Evolutionary conservation across 2,888 invertebrate genomes (phyloP).

Genomic region (Ectemnius lituratus): DNA sequence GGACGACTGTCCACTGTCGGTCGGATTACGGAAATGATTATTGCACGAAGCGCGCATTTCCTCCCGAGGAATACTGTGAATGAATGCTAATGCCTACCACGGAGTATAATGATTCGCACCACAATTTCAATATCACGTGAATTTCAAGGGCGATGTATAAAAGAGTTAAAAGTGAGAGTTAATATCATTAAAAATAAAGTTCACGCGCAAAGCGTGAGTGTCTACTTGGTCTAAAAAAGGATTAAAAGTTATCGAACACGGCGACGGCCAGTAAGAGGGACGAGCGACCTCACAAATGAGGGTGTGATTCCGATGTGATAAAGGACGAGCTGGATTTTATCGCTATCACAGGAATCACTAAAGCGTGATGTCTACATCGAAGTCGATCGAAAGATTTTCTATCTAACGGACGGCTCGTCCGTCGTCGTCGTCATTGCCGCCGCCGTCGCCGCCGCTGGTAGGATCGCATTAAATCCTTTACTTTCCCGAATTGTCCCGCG

Average conservation of each 20-base stretch:
- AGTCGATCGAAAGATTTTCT: no score
- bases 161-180: background rate
- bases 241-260: background rate
- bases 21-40: no score
- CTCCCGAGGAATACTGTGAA: no score
- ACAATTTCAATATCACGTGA: background rate
- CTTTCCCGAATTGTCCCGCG: slow-evolving; percentile 9
- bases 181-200: background rate
- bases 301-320: background rate
- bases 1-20: no score
- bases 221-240: background rate
- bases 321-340: background rate
- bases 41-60: no score
- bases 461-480: slow-evolving; percentile 1
- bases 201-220: no score
- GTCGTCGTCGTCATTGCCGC: no score
- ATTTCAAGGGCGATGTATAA: background rate
- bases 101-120: background rate
- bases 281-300: background rate
- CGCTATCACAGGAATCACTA: background rate
- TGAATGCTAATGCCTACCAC: no score
- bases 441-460: background rate
- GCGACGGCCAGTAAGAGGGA: background rate
- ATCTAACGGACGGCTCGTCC: background rate
- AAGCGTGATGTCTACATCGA: background rate